phyloP scores from a whole-genome alignment of 2,888 invertebrate species.

The Dynastes maya region DNA sequence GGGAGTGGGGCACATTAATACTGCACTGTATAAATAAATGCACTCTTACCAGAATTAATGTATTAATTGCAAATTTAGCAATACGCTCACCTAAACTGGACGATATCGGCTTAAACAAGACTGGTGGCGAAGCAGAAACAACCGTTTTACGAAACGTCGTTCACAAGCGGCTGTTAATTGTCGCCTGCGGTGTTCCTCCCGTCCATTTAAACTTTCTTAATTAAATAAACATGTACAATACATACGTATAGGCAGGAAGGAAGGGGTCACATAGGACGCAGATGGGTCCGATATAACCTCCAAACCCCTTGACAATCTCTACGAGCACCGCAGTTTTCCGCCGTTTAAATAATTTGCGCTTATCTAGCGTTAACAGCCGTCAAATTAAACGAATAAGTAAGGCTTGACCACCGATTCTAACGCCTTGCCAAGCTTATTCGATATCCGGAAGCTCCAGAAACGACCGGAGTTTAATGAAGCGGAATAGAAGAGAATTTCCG shows the following conservation, averaged over 20 bases:
- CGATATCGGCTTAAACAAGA: conserved; percentile 1
- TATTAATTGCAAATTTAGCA: background rate
- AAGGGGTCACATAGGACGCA: background rate
- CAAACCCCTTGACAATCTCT: no score
- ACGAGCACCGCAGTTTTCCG: background rate
- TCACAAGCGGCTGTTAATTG: conserved; percentile 26
- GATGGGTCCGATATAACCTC: background rate
- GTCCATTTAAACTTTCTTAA: conserved; percentile 38
- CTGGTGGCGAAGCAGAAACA: background rate
- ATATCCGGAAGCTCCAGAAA: background rate
- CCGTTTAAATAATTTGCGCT: conserved; percentile 3
- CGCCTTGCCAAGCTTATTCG: conserved; percentile 13
- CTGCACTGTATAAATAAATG: no score
- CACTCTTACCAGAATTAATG: no score
- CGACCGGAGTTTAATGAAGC: no score
- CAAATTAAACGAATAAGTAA: conserved; percentile 11
- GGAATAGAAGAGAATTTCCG: no score
- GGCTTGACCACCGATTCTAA: conserved; percentile 5
- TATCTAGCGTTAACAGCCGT: conserved; percentile 10
- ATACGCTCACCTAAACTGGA: background rate
- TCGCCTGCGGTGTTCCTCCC: conserved; percentile 11
- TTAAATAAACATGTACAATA: conserved; percentile 36
- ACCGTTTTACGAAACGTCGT: background rate
- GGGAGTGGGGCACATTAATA: no score
- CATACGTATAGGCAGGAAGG: background rate